These are phyloP conservation scores for Ctenosaura bakeri DNA, from an alignment of 2,797 vertebrate genomes.

Conservation along the genomic window DNA sequence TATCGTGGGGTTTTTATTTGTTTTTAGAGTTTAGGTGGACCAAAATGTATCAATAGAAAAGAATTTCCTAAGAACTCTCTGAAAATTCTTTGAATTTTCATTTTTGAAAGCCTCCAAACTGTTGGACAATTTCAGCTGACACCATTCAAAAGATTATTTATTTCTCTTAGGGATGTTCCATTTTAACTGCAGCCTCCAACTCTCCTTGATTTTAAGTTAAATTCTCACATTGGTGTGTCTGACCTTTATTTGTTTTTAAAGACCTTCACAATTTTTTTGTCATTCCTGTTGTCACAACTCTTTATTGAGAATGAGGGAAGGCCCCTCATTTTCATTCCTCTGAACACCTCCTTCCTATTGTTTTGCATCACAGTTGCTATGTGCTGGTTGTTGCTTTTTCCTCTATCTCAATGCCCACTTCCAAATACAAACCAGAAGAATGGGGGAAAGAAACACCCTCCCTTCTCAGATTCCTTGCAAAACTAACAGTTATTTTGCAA, in stretches of 20 bases:
- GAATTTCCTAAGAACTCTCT: not conserved
- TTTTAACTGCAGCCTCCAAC: constrained; percentile 8
- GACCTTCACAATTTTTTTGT: not conserved
- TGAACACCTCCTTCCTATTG: constrained; percentile 49
- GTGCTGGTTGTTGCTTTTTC: constrained; percentile 41
- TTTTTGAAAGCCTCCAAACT: not conserved
- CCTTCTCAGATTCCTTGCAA: not conserved
- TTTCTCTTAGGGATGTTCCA: not conserved
- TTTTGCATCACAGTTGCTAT: constrained; percentile 55
- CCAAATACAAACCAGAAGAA: constrained; percentile 4
- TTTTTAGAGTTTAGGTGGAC: not conserved
- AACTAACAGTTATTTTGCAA: not conserved
- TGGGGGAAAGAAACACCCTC: not conserved
- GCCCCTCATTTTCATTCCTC: not conserved
- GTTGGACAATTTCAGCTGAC: not conserved
- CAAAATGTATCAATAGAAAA: not conserved
- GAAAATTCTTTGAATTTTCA: no score
- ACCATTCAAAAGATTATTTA: not conserved
- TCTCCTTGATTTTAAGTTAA: not conserved
- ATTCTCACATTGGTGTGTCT: constrained; percentile 5
- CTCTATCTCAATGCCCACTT: not conserved
- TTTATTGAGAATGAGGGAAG: not conserved
- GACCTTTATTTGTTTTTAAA: constrained; percentile 27
- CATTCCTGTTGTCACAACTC: constrained; percentile 27
- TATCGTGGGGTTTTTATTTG: not conserved